These are phyloP conservation scores for Oscheius sp. DNA, from an alignment of 2,888 invertebrate genomes.

Conservation along the genomic window DNA sequence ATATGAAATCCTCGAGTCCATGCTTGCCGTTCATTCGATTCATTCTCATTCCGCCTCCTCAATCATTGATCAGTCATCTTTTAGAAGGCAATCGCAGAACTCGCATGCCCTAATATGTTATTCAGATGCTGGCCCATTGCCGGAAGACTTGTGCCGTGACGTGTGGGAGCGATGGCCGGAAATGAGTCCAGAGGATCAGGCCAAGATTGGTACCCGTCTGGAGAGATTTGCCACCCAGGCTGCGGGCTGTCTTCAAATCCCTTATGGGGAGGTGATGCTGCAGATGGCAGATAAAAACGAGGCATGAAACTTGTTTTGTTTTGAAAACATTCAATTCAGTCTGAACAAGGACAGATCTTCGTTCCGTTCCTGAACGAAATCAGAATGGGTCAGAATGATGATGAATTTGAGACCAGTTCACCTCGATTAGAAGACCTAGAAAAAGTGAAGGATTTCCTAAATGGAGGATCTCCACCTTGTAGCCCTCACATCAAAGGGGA, in stretches of 20 bases:
- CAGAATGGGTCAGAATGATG: conserved; percentile 44
- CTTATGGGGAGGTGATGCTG: conserved; percentile 72
- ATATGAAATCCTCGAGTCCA: conserved; percentile 68
- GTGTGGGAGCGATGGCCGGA: conserved; percentile 59
- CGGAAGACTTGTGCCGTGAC: conserved; percentile 55
- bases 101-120: neutral
- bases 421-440: conserved; percentile 25
- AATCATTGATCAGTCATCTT: conserved; percentile 58
- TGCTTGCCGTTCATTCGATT: conserved; percentile 72
- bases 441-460: neutral
- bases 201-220: conserved; percentile 38
- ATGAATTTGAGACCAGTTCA: conserved; percentile 29
- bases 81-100: conserved; percentile 42
- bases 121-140: conserved; percentile 52
- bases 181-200: conserved; percentile 44
- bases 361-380: conserved; percentile 72
- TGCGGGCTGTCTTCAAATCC: conserved; percentile 54
- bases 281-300: conserved; percentile 53
- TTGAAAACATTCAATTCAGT: conserved; percentile 38
- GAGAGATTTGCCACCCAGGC: conserved; percentile 40
- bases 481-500: conserved; percentile 36
- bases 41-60: conserved; percentile 64
- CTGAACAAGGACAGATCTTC: conserved; percentile 56
- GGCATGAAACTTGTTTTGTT: conserved; percentile 31
- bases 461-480: conserved; percentile 35